Percentiles rank a stretch among this genome's conserved stretches.
Evolutionary conservation across 53 echinoderm and acorn worm genomes (phyloP).

Genomic region (Astropecten irregularis): DNA sequence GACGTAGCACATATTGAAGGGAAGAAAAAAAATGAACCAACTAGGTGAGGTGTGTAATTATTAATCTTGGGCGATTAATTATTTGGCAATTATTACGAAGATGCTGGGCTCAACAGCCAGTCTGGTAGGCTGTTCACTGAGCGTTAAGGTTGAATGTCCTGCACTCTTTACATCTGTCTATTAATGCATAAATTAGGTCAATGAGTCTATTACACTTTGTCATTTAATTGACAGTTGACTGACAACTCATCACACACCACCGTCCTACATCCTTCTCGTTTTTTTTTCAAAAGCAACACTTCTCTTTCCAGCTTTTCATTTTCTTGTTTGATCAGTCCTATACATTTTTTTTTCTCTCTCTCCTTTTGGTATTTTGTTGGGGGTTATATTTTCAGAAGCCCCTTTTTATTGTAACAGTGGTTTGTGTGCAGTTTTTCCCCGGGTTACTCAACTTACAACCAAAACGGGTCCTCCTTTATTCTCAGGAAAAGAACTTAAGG

Average conservation of each 20-base stretch:
- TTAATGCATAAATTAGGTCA: conserved; percentile 37
- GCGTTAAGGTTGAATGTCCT: conserved; percentile 37
- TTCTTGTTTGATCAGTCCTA: neutral
- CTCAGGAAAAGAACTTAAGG: neutral
- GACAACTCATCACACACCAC: conserved; percentile 37
- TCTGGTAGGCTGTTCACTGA: too few species aligned
- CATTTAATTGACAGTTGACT: conserved; percentile 41
- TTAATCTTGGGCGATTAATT: too few species aligned
- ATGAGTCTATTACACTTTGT: conserved; percentile 18
- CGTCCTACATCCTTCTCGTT: conserved; percentile 5
- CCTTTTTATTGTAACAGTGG: conserved; percentile 34
- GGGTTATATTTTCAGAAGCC: conserved; percentile 1
- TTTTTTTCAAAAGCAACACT: conserved; percentile 13
- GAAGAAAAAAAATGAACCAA: too few species aligned
- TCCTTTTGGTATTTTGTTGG: too few species aligned
- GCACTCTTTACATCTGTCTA: conserved; percentile 15
- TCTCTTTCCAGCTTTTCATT: neutral
- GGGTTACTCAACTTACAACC: conserved; percentile 54
- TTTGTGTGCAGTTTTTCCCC: conserved; percentile 31
- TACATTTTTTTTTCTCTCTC: conserved; percentile 3
- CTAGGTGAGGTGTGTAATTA: too few species aligned
- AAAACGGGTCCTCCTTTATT: conserved; percentile 40
- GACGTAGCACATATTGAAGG: too few species aligned
- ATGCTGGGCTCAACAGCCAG: too few species aligned
- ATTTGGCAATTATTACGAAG: too few species aligned